Evolutionary conservation across 2,888 invertebrate species (phyloP).

Genomic region (Nymphalis polychloros): DNA sequence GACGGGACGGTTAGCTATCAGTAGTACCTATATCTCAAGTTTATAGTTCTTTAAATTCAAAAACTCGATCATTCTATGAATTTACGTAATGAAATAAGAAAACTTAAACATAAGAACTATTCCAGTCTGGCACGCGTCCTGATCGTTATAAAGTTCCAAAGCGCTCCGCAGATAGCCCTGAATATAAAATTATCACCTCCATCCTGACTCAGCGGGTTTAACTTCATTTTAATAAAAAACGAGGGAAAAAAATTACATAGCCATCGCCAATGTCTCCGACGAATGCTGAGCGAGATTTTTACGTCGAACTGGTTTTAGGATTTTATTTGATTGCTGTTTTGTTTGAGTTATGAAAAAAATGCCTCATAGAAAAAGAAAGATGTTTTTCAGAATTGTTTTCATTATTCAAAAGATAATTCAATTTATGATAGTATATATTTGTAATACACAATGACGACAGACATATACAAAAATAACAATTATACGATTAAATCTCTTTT

Average conservation of each 20-base stretch:
- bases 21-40: too few species aligned
- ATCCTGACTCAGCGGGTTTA: slow-evolving; percentile 65
- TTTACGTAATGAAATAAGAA: not conserved
- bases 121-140: slow-evolving; percentile 10
- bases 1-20: not conserved
- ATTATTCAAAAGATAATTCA: not conserved
- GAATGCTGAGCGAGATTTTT: slow-evolving; percentile 39
- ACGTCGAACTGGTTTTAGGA: slow-evolving; percentile 35
- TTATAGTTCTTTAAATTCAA: not conserved
- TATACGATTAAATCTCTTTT: too few species aligned
- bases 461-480: too few species aligned
- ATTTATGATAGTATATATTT: too few species aligned
- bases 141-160: slow-evolving; percentile 37
- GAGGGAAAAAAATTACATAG: slow-evolving; percentile 54
- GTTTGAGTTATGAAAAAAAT: slow-evolving; percentile 24
- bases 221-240: slow-evolving; percentile 74
- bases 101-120: slow-evolving; percentile 8
- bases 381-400: not conserved
- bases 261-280: slow-evolving; percentile 54
- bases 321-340: slow-evolving; percentile 42
- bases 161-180: slow-evolving; percentile 45
- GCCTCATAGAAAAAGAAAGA: not conserved
- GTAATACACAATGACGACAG: too few species aligned
- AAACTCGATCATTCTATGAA: not conserved
- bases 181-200: slow-evolving; percentile 76